Evolutionary conservation across 2,113 vertebrate genomes (phyloP), one percentile per base, ranked within the genome.

Genomic region (Pygathrix nemaeus): DNA sequence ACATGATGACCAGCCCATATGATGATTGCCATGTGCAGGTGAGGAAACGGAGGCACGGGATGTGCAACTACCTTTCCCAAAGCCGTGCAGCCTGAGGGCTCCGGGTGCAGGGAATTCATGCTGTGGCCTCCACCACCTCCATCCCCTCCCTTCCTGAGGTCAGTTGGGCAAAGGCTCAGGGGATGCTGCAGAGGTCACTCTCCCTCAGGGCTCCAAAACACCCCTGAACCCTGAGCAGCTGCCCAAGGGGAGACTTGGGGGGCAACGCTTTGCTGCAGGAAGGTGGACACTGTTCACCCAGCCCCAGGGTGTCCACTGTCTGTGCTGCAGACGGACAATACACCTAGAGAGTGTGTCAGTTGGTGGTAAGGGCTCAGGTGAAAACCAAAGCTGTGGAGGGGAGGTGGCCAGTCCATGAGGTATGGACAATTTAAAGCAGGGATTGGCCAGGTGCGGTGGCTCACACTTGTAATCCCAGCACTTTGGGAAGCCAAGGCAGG

Each of bases 81-180:
- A 14, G 59, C 6, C 75, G 1, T 0, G 12, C 0, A 13, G 64
- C 72, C 89, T 8, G 43, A 59, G 50, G 35, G 30, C 64, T 23
- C 18, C 2, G 38, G 48, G 21, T 9, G 17, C 3, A 2, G 8
- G 45, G 23, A 10, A 4, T 2, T 0, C 52, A 0, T 11, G 0
- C n/a, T 2, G 38, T 0, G 73, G 21, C 70, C 72, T 50, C 2
- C 2, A 16, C 3, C 1, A 0, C 5, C 43, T 35, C 84, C 5
- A 8, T 0, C 3, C 35, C 30, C 12, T 10, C 50, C 45, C 59
- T 21, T 48, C 32, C 10, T 7, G 45, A 35, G 38, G 30, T 13
- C 23, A 35, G 75, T 9, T 5, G 17, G 38, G 43, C 90, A 81
- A 9, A 55, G 70, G 57, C 6, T 10, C 1, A 57, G 52, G 17